Conservation (phyloP, 1,140 invertebrate species). For the Temnothorax nylanderi region DNA sequence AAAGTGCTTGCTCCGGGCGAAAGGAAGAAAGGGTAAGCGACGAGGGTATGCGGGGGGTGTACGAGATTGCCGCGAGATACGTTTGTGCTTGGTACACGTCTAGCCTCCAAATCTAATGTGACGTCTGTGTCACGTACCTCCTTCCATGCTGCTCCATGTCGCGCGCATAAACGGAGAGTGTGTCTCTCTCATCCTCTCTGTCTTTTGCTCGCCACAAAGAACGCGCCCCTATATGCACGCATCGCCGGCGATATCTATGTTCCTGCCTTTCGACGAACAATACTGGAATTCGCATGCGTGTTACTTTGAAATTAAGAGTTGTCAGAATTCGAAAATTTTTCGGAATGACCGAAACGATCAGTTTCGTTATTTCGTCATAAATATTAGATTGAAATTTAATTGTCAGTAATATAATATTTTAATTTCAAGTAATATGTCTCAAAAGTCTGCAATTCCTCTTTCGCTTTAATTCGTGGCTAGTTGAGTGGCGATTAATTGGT, state of each 20-base stretch:
- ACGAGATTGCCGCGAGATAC: slow-evolving; percentile 81
- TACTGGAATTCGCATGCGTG: not conserved
- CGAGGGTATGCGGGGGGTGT: slow-evolving; percentile 60
- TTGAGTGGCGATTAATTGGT: not conserved
- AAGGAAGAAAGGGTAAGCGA: slow-evolving; percentile 47
- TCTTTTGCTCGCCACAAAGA: slow-evolving; percentile 50
- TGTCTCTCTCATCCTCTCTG: slow-evolving; percentile 43
- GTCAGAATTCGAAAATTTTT: not conserved
- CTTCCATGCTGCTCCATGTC: slow-evolving; percentile 40
- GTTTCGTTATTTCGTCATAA: not conserved
- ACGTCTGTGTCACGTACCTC: slow-evolving; percentile 83
- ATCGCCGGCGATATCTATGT: not conserved
- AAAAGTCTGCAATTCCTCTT: not conserved
- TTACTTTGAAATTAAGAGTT: slow-evolving; percentile 26
- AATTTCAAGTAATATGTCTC: not conserved
- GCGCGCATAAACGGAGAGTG: slow-evolving; percentile 47
- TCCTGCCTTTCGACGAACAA: not conserved
- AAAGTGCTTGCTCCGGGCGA: slow-evolving; percentile 76
- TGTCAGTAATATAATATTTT: not conserved
- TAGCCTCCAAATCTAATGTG: slow-evolving; percentile 84
- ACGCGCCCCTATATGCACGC: slow-evolving; percentile 51
- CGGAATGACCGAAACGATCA: not conserved
- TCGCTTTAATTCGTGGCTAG: not conserved
- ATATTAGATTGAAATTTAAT: not conserved
- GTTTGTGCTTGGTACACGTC: slow-evolving; percentile 81